Base-by-base conservation (phyloP, 2,113 vertebrate species). In the Nothoprocta pentlandii region DNA sequence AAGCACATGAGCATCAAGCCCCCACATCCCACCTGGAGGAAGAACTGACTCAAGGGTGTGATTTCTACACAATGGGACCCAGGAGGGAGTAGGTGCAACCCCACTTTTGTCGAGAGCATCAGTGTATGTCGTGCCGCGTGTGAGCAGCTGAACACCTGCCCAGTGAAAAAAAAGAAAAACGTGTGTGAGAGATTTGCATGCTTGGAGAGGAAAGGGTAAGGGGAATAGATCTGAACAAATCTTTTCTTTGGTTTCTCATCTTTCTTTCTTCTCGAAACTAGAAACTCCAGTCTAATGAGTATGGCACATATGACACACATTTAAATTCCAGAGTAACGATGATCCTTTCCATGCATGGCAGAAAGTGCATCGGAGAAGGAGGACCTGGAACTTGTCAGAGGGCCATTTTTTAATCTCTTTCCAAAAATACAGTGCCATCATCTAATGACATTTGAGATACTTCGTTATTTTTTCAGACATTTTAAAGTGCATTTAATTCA, bases 391-490 rank as follows among this genome's bases (percentile, higher is more conserved):
- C 16, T 32, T 1, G 23, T 8, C 9, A 80, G 11, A 73, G 5
- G 2, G 8, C 1, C 16, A 39, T 81, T 67, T 82, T 84, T 85
- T 32, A 59, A 4, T 21, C 8, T 79, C 51, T 75, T 78, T n/a
- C 22, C 17, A 20, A 82, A 92, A 82, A 46, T 26, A 41, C 2
- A 73, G 4, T 20, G 9, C 28, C 34, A 73, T 59, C 6, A 30
- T 90, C 82, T 73, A 77, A 91, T 80, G 16, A 26, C 16, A n/a
- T 44, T 90, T 5, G 3, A 26, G 56, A 11, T 26, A 6, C 17
- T 68, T 59, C 19, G 47, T 12, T 17, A 0, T 0, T 0, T 41
- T 53, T 74, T 39, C 22, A 79, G 8, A 30, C 16, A 80, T 17
- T 92, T 85, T 44, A 82, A 63, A 62, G 56, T 46, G 10, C 12